Evolutionary conservation across 2,888 invertebrate genomes (phyloP).

Genomic region (Machimus atricapillus): DNA sequence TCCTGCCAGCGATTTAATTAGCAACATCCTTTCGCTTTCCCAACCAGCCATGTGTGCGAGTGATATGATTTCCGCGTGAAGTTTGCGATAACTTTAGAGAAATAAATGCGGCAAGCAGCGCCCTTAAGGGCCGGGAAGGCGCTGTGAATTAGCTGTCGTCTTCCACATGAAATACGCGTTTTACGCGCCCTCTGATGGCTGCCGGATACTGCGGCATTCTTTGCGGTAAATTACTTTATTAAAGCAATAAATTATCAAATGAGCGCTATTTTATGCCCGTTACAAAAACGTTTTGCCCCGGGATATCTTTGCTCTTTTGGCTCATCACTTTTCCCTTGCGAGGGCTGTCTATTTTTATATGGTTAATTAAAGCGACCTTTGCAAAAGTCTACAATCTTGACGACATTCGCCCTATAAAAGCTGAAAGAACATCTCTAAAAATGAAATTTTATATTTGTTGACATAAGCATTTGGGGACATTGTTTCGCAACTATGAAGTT

Average conservation of each 20-base stretch:
- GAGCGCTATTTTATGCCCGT: not conserved
- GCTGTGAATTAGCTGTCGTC: not conserved
- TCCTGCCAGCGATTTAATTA: slow-evolving; percentile 3
- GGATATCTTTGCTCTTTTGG: not conserved
- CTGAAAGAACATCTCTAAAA: too few relatives aligned
- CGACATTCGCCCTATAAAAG: too few relatives aligned
- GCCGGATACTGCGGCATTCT: not conserved
- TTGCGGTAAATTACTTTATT: not conserved
- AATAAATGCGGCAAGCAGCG: not conserved
- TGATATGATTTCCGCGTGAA: slow-evolving; percentile 1
- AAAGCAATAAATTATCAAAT: not conserved
- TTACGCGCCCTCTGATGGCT: not conserved
- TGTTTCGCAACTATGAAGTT: too few relatives aligned
- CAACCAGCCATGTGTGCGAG: not conserved
- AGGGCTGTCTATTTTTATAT: not conserved
- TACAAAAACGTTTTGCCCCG: not conserved
- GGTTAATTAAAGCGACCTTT: too few relatives aligned
- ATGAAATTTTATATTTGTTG: too few relatives aligned
- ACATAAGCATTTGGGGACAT: too few relatives aligned
- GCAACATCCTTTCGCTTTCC: not conserved
- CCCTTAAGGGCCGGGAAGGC: not conserved
- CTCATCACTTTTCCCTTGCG: not conserved
- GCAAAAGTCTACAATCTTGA: too few relatives aligned
- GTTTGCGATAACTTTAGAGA: not conserved
- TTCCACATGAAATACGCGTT: not conserved